Evolutionary conservation across 1,140 invertebrate genomes (phyloP), one percentile per base, ranked within the genome.

Genomic region (Drosophila parvula): DNA sequence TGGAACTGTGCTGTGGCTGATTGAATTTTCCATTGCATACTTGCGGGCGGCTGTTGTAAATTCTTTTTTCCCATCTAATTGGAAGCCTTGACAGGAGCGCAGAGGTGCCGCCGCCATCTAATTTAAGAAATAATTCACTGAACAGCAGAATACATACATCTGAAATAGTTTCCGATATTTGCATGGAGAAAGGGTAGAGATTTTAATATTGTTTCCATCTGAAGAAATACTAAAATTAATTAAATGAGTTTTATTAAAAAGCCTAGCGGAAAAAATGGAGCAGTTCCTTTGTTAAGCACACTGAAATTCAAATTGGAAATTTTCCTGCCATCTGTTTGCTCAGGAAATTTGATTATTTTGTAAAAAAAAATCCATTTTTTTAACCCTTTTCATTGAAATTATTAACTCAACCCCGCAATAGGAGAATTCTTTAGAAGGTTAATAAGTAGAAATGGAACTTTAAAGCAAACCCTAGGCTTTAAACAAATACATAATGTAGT

Each of bases 1-100:
- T 45, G 45, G 34, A 30, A 18, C 59, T 30, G 45, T 22, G 59
- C 67, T 53, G 27, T 22, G 62, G 77, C 56, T 83, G 81, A 83
- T 83, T 83, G 81, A 83, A 83, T 83, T 79, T 83, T 84, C 40
- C 76, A 73, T 57, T 76, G 58, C 75, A 59, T 22, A 74, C 63
- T 27, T 53, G 56, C 56, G 16, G 57, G 45, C 56, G 58, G 30
- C 45, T 16, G 27, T 28, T 58, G 53, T 47, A 50, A 43, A 59
- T 59, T 70, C 47, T 43, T 59, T 75, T 47, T 32, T 30, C 32
- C 56, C 68, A 78, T 65, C 41, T 74, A 82, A 82, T 58, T 61
- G 69, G 56, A 55, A 57, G 40, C 45, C 45, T 47, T 47, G 43
- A 36, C 36, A 67, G 36, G 12, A 55, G 51, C 51, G 34, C 51